Evolutionary conservation across 2,888 invertebrate species (phyloP).

Genomic region (Cerceris rybyensis): DNA sequence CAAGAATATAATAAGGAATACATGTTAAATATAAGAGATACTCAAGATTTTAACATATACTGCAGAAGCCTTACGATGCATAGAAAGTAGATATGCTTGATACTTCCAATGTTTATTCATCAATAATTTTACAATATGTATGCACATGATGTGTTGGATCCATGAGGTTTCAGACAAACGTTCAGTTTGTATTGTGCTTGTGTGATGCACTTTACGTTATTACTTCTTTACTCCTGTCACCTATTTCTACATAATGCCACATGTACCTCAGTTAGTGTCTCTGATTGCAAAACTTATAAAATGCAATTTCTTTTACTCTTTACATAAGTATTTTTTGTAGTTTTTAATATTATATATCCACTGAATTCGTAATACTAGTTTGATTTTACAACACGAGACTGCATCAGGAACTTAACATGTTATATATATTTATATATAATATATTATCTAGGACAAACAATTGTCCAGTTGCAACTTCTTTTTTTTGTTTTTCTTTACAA

Average conservation of each 20-base stretch:
- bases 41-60: conserved; percentile 8
- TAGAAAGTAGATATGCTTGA: conserved; percentile 41
- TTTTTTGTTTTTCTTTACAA: conserved; percentile 54
- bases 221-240: conserved; percentile 51
- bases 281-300: conserved; percentile 68
- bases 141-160: conserved; percentile 74
- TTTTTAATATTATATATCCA: conserved; percentile 54
- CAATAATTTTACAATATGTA: conserved; percentile 78
- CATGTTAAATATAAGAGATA: conserved; percentile 13
- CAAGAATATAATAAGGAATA: conserved; percentile 12
- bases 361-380: conserved; percentile 73
- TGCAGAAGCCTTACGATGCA: conserved; percentile 27
- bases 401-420: conserved; percentile 78
- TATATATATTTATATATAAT: conserved; percentile 67
- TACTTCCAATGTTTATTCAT: conserved; percentile 78
- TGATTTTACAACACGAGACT: conserved; percentile 79
- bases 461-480: conserved; percentile 69
- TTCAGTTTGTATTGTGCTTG: conserved; percentile 67
- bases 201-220: conserved; percentile 64
- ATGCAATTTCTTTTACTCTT: conserved; percentile 61
- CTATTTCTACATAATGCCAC: conserved; percentile 71
- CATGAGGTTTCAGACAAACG: conserved; percentile 69
- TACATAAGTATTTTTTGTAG: conserved; percentile 53
- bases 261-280: conserved; percentile 67
- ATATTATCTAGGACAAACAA: conserved; percentile 73